These are phyloP conservation scores for Ctenoplectra terminalis DNA, from an alignment of 1,140 invertebrate genomes.

Conservation along the genomic window DNA sequence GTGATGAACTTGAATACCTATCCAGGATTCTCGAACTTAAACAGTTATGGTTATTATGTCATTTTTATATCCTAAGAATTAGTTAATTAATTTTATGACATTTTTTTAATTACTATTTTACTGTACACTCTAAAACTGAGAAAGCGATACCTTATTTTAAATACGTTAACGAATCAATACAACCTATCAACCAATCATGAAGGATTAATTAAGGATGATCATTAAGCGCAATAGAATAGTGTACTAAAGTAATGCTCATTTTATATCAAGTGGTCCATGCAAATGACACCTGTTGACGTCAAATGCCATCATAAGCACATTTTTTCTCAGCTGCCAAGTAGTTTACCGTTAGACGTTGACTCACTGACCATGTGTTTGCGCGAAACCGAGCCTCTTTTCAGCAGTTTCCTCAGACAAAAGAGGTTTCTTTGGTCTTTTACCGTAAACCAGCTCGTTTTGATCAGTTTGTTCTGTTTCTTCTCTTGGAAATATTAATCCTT, in stretches of 20 bases:
- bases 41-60: too few species aligned
- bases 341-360: slow-evolving; percentile 61
- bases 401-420: neutral
- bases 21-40: neutral
- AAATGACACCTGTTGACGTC: slow-evolving; percentile 9
- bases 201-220: neutral
- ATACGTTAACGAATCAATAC: neutral
- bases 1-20: slow-evolving; percentile 57
- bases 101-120: too few species aligned
- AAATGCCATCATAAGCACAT: slow-evolving; percentile 43
- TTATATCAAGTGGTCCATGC: slow-evolving; percentile 10
- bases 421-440: neutral
- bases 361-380: slow-evolving; percentile 35
- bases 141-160: neutral
- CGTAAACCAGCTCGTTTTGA: neutral
- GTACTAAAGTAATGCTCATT: neutral
- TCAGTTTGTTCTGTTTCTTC: neutral
- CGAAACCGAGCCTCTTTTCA: slow-evolving; percentile 31
- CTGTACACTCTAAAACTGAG: too few species aligned
- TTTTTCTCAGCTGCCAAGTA: slow-evolving; percentile 27
- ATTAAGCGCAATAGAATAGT: neutral
- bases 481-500: neutral
- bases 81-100: too few species aligned
- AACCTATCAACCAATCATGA: neutral
- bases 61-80: too few species aligned